Base-by-base conservation (phyloP, 2,797 vertebrate genomes). In the Myioborus melanocephalus region DNA sequence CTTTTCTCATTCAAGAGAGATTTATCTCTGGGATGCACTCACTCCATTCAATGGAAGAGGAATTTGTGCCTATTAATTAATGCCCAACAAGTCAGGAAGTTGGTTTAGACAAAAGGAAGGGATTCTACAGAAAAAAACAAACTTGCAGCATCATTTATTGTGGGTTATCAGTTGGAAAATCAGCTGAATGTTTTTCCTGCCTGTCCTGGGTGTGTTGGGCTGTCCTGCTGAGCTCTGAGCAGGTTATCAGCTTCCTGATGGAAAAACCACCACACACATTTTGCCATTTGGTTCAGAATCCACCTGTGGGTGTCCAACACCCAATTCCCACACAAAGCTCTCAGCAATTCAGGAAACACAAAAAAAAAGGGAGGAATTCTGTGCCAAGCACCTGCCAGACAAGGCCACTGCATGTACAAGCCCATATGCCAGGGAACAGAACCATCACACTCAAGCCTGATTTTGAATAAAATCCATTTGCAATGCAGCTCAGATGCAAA, bases 401-500 rank as follows among this genome's bases (percentile, higher is more conserved):
- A 50, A 83, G 84, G 84, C 72, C 64, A 85, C 49, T 75, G 71
- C 35, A 3, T 32, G 84, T 35, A 30, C 61, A n/a, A 76, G 70
- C 44, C 89, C 92, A 90, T 87, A 65, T 88, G 90, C 69, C 90
- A 73, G 44, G 77, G 87, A 87, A 90, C 32, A 78, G 86, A 89
- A 7, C 35, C 15, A 57, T 12, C 72, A 21, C 64, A 64, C 34
- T 2, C 49, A 21, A 80, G 32, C 1, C 70, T 43, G 2, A 34
- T 83, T 94, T 52, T 64, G 89, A 92, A 81, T 78, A 60, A 91
- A 91, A 27, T 26, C 50, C 56, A 35, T 35, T 47, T 47, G 89
- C 53, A 73, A 14, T 22, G 72, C 72, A 17, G 55, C 89, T 87
- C 76, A 52, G 57, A 79, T 80, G 89, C 59, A 69, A 83, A 61